These are phyloP conservation scores for Dichetophora obliterata DNA, from an alignment of 2,888 invertebrate genomes.

Conservation along the genomic window DNA sequence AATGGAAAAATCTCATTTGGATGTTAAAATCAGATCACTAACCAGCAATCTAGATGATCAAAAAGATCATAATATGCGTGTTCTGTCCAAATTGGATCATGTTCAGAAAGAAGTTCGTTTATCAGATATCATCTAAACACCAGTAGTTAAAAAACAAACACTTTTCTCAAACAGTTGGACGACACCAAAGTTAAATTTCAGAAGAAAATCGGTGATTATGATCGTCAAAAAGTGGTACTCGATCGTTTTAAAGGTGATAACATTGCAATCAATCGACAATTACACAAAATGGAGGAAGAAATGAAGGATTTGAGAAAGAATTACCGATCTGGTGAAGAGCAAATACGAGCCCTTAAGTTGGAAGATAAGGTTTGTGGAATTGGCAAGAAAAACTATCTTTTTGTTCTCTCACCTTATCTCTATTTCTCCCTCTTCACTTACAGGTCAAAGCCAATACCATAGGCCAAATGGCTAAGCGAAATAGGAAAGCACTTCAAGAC, in stretches of 20 bases:
- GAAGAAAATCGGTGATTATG: constrained; percentile 54
- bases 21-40: constrained; percentile 49
- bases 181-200: constrained; percentile 52
- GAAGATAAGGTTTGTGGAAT: constrained; percentile 55
- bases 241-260: constrained; percentile 58
- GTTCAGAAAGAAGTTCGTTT: constrained; percentile 51
- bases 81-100: constrained; percentile 52
- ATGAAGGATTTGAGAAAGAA: constrained; percentile 52
- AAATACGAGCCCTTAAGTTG: constrained; percentile 53
- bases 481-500: constrained; percentile 59
- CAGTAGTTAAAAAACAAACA: background rate
- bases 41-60: constrained; percentile 55
- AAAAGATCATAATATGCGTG: constrained; percentile 55
- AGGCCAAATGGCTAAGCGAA: constrained; percentile 54
- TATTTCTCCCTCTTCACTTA: background rate
- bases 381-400: too few relatives aligned
- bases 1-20: constrained; percentile 48
- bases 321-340: constrained; percentile 55
- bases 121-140: background rate
- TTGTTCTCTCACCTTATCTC: too few relatives aligned
- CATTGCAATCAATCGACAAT: constrained; percentile 47
- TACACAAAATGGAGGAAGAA: constrained; percentile 57
- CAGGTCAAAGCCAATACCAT: constrained; percentile 57
- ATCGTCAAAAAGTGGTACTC: constrained; percentile 53
- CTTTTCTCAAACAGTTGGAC: constrained; percentile 45